Evolutionary conservation across 1,140 invertebrate genomes (phyloP).

Genomic region (Meloidogyne hapla): DNA sequence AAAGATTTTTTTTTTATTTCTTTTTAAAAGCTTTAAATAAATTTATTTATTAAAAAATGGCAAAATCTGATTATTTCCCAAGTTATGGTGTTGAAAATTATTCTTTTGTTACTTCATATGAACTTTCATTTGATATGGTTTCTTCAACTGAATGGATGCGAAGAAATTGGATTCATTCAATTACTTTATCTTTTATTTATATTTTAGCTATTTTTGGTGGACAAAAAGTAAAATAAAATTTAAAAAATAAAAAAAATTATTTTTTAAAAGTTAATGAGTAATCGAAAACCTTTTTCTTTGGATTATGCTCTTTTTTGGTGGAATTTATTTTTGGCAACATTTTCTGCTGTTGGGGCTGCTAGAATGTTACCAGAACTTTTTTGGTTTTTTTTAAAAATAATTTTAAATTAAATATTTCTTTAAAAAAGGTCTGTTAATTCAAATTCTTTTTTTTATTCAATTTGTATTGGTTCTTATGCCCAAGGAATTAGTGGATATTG

Average conservation of each 20-base stretch:
- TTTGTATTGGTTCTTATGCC: conserved; percentile 72
- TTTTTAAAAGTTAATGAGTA: conserved; percentile 57
- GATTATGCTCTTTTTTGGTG: conserved; percentile 87
- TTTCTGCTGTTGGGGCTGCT: conserved; percentile 76
- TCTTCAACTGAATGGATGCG: conserved; percentile 88
- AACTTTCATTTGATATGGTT: conserved; percentile 84
- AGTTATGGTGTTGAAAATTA: conserved; percentile 72
- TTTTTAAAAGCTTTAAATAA: neutral
- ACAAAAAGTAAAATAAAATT: conserved; percentile 73
- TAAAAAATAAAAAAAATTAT: conserved; percentile 79
- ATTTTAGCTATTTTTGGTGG: conserved; percentile 89
- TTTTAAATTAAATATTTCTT: conserved; percentile 71
- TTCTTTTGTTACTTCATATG: conserved; percentile 89
- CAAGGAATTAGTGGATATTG: conserved; percentile 85
- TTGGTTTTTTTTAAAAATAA: conserved; percentile 71
- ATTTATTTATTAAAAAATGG: no score
- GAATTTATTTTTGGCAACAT: conserved; percentile 85
- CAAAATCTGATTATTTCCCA: conserved; percentile 58
- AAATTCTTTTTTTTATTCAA: conserved; percentile 61
- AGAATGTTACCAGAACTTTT: conserved; percentile 63
- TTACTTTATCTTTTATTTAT: conserved; percentile 75
- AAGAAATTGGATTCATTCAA: conserved; percentile 87
- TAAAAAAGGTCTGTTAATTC: conserved; percentile 44
- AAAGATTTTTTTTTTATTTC: neutral
- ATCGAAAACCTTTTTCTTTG: conserved; percentile 55